phyloP scores from a whole-genome alignment of 2,797 vertebrate species.

The Anas acuta region DNA sequence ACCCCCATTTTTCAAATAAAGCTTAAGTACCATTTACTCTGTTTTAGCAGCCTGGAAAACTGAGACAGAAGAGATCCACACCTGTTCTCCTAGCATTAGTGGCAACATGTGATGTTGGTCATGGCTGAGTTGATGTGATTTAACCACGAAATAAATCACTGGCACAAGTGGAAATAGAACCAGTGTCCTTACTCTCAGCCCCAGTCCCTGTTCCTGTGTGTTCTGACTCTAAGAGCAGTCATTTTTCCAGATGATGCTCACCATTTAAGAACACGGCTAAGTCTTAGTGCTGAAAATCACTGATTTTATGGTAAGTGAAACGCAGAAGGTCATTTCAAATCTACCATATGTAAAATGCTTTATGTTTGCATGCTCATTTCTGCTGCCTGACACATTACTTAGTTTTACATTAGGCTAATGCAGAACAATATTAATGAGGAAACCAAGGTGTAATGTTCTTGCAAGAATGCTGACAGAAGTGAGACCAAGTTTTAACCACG shows the following conservation, averaged over 20 bases:
- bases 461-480: conserved; percentile 47
- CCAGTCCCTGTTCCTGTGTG: background rate
- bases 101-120: background rate
- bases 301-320: background rate
- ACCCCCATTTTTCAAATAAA: background rate
- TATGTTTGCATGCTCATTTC: background rate
- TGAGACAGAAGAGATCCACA: background rate
- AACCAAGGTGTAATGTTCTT: conserved; percentile 60
- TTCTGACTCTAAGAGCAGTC: background rate
- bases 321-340: background rate
- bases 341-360: background rate
- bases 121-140: background rate
- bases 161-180: background rate
- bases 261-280: background rate
- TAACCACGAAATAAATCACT: background rate
- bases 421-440: conserved; percentile 48
- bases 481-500: conserved; percentile 50
- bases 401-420: conserved; percentile 55
- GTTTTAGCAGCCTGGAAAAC: background rate
- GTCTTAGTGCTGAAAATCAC: background rate
- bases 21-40: background rate
- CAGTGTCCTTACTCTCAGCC: background rate
- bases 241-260: background rate
- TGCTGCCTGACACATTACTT: background rate
- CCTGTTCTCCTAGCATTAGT: background rate